phyloP scores from a whole-genome alignment of 2,797 vertebrate species.

The Micromesistius poutassou region DNA sequence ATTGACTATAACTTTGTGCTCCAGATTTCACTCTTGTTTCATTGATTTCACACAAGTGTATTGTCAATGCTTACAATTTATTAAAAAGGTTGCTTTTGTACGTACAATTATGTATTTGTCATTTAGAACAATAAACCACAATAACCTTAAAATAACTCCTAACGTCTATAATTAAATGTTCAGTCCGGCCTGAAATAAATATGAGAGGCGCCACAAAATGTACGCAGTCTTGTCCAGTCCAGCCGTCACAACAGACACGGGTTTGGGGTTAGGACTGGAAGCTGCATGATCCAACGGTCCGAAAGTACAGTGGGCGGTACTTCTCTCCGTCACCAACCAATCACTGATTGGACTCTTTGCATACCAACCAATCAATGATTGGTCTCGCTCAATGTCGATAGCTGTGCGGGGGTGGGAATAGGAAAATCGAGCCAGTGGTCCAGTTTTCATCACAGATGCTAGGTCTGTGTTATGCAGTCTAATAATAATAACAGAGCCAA shows the following conservation, averaged over 20 bases:
- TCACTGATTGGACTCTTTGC: slow-evolving; percentile 48
- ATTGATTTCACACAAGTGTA: background rate
- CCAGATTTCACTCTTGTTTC: background rate
- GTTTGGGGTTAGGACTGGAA: background rate
- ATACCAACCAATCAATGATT: slow-evolving; percentile 51
- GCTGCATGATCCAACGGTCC: background rate
- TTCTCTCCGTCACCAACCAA: background rate
- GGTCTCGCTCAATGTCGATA: slow-evolving; percentile 45
- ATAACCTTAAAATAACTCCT: background rate
- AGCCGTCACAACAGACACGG: slow-evolving; percentile 26
- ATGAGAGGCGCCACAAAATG: slow-evolving; percentile 3
- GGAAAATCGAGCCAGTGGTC: slow-evolving; percentile 36
- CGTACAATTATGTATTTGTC: background rate
- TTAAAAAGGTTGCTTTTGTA: background rate
- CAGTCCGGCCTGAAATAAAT: background rate
- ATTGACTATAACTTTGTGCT: background rate
- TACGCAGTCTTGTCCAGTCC: slow-evolving; percentile 1
- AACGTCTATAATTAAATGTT: background rate
- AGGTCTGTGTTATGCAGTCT: slow-evolving; percentile 46
- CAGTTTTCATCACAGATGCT: slow-evolving; percentile 48
- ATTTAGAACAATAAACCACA: background rate
- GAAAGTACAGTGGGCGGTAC: background rate
- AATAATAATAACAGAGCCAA: slow-evolving; percentile 31
- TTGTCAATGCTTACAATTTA: background rate
- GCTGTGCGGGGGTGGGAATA: slow-evolving; percentile 50